phyloP scores from a whole-genome alignment of 2,797 vertebrate species.

The Ctenopoma multispine region DNA sequence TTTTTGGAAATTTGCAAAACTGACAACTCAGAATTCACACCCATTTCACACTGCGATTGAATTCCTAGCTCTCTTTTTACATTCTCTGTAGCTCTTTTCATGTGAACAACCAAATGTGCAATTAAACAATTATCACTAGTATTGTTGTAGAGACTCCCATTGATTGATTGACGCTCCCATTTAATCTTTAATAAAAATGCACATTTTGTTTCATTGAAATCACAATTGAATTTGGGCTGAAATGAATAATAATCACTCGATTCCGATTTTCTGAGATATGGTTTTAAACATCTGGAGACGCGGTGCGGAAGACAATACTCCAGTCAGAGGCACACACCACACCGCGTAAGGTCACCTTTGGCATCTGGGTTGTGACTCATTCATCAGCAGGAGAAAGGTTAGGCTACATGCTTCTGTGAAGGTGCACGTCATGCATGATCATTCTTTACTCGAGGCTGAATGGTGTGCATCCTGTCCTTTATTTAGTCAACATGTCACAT shows the following conservation, averaged over 20 bases:
- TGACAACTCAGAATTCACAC: no score
- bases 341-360: conserved; percentile 50
- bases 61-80: not conserved
- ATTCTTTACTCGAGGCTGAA: conserved; percentile 64
- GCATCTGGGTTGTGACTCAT: conserved; percentile 66
- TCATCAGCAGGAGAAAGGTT: conserved; percentile 67
- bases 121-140: not conserved
- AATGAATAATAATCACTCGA: no score
- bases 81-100: not conserved
- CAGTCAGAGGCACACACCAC: conserved; percentile 14
- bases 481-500: conserved; percentile 78
- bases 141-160: no score
- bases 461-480: conserved; percentile 58
- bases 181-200: no score
- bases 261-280: not conserved
- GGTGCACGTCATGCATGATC: conserved; percentile 69
- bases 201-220: no score
- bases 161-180: no score
- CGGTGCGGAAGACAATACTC: not conserved
- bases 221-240: not conserved
- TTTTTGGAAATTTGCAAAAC: not conserved
- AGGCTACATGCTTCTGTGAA: conserved; percentile 59
- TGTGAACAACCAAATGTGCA: not conserved
- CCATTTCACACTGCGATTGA: not conserved
- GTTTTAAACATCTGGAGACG: not conserved